Percentiles rank a stretch among this genome's conserved stretches.
These are phyloP conservation scores for Pelagia noctiluca DNA, from an alignment of 30 jellyfish, hydroid and myxozoan species.

Conservation along the genomic window DNA sequence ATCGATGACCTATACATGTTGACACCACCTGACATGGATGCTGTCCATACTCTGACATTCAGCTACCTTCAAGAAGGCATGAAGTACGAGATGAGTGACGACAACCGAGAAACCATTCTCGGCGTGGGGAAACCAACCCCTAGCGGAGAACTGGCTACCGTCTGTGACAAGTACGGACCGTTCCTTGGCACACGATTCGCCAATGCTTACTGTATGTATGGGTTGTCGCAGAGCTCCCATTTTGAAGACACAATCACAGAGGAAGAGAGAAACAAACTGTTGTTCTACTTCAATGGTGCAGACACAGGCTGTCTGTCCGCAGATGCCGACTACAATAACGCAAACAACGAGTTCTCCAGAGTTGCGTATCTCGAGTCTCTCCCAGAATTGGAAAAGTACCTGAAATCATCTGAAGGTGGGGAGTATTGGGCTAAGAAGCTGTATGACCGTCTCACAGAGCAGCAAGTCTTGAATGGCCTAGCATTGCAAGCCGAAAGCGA, in stretches of 20 bases:
- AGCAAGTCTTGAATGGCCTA: slow-evolving; percentile 38
- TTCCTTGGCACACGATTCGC: slow-evolving; percentile 45
- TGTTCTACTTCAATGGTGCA: slow-evolving; percentile 37
- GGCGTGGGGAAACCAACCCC: slow-evolving; percentile 53
- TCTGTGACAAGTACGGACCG: slow-evolving; percentile 30
- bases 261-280: slow-evolving; percentile 53
- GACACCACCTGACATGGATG: slow-evolving; percentile 60
- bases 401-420: slow-evolving; percentile 48
- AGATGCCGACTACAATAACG: slow-evolving; percentile 48
- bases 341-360: slow-evolving; percentile 59
- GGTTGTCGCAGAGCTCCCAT: slow-evolving; percentile 41
- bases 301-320: slow-evolving; percentile 41
- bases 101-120: slow-evolving; percentile 26
- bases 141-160: slow-evolving; percentile 55
- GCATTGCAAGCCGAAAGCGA: slow-evolving; percentile 46
- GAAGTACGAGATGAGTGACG: slow-evolving; percentile 60
- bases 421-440: slow-evolving; percentile 66
- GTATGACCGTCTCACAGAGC: slow-evolving; percentile 38
- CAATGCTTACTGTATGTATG: slow-evolving; percentile 61
- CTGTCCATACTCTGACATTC: slow-evolving; percentile 57
- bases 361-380: slow-evolving; percentile 52
- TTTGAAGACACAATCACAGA: slow-evolving; percentile 58
- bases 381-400: slow-evolving; percentile 42
- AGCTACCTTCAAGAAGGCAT: slow-evolving; percentile 60
- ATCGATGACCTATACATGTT: slow-evolving; percentile 59